These are phyloP conservation scores for Scalopus aquaticus DNA, from an alignment of 2,113 vertebrate species.

Conservation along the genomic window DNA sequence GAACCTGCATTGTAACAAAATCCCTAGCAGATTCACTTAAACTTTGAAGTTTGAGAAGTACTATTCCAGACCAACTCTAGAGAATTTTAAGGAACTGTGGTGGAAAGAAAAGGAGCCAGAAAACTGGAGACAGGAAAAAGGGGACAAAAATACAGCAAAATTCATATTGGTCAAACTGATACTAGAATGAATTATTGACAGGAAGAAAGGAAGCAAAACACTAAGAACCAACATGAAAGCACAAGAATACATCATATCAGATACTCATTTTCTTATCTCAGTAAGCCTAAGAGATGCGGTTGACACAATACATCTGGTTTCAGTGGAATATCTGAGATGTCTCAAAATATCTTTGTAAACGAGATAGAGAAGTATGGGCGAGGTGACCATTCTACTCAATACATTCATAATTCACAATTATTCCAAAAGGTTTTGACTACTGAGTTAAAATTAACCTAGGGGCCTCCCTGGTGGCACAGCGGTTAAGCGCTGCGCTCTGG, in stretches of 20 bases:
- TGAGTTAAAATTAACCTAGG: no score
- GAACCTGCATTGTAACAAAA: background rate
- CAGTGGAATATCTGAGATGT: background rate
- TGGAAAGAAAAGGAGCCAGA: no score
- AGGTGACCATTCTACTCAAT: background rate
- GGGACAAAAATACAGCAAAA: conserved; percentile 15
- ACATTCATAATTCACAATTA: conserved; percentile 13
- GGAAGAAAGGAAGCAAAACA: background rate
- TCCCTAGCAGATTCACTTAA: background rate
- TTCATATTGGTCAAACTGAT: background rate
- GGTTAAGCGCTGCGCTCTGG: no score
- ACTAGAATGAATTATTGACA: background rate
- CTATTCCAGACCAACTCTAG: background rate
- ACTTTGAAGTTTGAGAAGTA: background rate
- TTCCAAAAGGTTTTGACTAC: conserved; percentile 6
- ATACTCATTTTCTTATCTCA: background rate
- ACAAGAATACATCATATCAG: background rate
- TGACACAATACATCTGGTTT: background rate
- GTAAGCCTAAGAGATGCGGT: background rate
- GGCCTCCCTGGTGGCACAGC: no score
- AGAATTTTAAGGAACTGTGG: conserved; percentile 18
- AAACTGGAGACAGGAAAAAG: no score
- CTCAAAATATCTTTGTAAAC: conserved; percentile 10
- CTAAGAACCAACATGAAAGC: background rate
- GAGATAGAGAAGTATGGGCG: background rate